A percentile compares a stretch with the other conserved stretches of the same genome.
Conservation (phyloP, 1,140 invertebrate genomes). For the Microplitis demolitor region DNA sequence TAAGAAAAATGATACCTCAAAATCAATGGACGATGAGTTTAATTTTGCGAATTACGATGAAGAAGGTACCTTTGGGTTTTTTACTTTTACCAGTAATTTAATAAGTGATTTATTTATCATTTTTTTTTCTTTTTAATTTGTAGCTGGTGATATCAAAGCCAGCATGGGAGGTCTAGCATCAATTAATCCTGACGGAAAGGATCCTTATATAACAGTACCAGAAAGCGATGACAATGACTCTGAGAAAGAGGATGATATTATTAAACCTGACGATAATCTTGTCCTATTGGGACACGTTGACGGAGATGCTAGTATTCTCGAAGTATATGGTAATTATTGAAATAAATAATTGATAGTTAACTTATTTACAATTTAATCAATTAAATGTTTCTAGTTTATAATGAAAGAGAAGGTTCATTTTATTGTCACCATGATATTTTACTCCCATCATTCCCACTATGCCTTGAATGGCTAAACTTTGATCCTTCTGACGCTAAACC, state of each 20-base stretch:
- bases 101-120: background rate
- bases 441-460: conserved; percentile 85
- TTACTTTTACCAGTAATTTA: conserved; percentile 27
- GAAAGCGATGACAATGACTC: conserved; percentile 74
- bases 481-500: conserved; percentile 71
- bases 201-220: conserved; percentile 64
- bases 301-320: conserved; percentile 81
- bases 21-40: conserved; percentile 67
- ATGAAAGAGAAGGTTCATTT: conserved; percentile 83
- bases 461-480: conserved; percentile 90
- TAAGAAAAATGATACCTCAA: conserved; percentile 42
- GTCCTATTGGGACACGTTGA: conserved; percentile 86
- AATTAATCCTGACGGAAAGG: conserved; percentile 62
- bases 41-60: conserved; percentile 76
- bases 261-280: conserved; percentile 91
- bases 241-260: conserved; percentile 89
- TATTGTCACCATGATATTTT: conserved; percentile 94
- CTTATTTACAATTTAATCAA: conserved; percentile 11
- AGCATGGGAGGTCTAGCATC: conserved; percentile 62
- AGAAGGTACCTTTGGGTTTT: conserved; percentile 58
- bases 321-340: conserved; percentile 79
- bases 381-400: conserved; percentile 76
- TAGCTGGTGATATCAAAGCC: conserved; percentile 52
- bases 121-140: too few relatives aligned
- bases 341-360: conserved; percentile 9